These are phyloP conservation scores for Scaptomyza parva DNA, from an alignment of 2,888 invertebrate species.

Conservation along the genomic window DNA sequence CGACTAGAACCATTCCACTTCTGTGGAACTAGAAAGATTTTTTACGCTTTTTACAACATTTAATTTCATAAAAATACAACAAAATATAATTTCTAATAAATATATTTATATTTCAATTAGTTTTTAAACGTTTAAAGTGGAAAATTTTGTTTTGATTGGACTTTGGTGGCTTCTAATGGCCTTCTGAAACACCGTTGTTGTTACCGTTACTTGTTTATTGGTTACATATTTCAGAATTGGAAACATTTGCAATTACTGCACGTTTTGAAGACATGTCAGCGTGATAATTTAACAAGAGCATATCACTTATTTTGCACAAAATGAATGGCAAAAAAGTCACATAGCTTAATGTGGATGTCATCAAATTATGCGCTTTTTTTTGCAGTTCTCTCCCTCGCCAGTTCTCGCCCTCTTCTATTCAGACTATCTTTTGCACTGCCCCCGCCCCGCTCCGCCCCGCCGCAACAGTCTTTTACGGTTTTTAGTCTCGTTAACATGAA, in stretches of 20 bases:
- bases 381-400: no score
- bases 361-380: conserved; percentile 42
- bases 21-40: no score
- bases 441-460: no score
- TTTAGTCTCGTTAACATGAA: conserved; percentile 13
- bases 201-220: background rate
- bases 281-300: conserved; percentile 63
- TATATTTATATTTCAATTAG: no score
- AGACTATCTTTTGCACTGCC: background rate
- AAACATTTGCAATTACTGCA: conserved; percentile 62
- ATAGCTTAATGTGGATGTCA: conserved; percentile 55
- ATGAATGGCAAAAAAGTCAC: conserved; percentile 62
- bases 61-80: no score
- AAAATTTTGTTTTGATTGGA: background rate
- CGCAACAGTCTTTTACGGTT: no score
- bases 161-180: conserved; percentile 28
- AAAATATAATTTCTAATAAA: no score
- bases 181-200: conserved; percentile 25
- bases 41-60: no score
- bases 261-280: conserved; percentile 72
- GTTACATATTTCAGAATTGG: conserved; percentile 42
- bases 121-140: no score
- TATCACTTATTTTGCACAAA: conserved; percentile 33
- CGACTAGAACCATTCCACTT: no score
- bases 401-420: background rate